A percentile compares a stretch with the other conserved stretches of the same genome.
Conservation (phyloP, 2,888 invertebrate genomes). For the Terebella lapidaria region DNA sequence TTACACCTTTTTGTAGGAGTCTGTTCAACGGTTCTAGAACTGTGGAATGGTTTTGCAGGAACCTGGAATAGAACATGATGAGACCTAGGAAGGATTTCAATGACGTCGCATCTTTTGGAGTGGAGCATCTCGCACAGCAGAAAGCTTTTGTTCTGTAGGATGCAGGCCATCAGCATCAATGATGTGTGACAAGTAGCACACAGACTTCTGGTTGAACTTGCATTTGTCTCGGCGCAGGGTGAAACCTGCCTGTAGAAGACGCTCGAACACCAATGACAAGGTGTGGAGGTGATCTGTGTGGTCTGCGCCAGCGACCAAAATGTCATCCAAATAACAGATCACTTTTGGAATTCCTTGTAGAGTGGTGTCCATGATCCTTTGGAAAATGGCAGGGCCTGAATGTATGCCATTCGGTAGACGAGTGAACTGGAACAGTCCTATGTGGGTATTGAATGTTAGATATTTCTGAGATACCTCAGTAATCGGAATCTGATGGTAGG, state of each 20-base stretch:
- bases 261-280: background rate
- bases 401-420: background rate
- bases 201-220: background rate
- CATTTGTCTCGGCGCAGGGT: background rate
- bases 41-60: background rate
- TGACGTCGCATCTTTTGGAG: background rate
- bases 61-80: background rate
- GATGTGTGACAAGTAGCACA: slow-evolving; percentile 1
- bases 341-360: background rate
- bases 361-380: background rate
- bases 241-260: background rate
- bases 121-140: background rate
- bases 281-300: background rate
- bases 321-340: background rate
- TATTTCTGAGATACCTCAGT: background rate
- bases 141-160: background rate
- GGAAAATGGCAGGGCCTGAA: background rate
- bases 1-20: background rate
- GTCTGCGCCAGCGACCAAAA: background rate
- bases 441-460: slow-evolving; percentile 3
- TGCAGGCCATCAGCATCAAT: background rate
- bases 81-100: background rate
- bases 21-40: background rate
- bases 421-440: background rate
- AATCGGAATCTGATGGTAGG: background rate